Evolutionary conservation across 2,888 invertebrate species (phyloP).

Genomic region (Oscheius myriophilus): DNA sequence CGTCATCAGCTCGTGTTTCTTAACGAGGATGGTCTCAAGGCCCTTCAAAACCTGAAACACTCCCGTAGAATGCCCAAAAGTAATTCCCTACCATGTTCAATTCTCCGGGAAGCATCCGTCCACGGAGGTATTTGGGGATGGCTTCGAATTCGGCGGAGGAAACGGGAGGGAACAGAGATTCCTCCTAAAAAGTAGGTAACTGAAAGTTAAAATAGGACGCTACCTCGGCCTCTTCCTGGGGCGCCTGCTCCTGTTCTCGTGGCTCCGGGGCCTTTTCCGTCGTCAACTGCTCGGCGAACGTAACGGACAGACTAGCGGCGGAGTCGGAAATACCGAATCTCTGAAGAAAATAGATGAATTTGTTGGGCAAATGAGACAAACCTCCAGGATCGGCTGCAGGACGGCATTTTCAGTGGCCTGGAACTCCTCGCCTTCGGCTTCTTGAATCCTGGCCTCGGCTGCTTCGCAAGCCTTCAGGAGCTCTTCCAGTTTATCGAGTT

Average conservation of each 20-base stretch:
- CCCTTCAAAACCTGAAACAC: neutral
- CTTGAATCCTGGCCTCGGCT: too few relatives aligned
- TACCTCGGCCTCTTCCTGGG: constrained; percentile 2
- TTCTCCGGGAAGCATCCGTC: constrained; percentile 12
- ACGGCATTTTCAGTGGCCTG: too few relatives aligned
- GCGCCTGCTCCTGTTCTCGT: constrained; percentile 9
- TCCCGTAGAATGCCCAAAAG: neutral
- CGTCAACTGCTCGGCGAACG: neutral
- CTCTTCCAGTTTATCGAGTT: too few relatives aligned
- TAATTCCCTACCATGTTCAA: constrained; percentile 15
- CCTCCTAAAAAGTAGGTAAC: neutral
- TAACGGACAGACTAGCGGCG: too few relatives aligned
- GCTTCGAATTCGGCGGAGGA: constrained; percentile 7
- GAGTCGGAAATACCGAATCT: too few relatives aligned
- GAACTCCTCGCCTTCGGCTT: too few relatives aligned
- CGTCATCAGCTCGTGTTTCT: neutral
- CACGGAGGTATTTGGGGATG: constrained; percentile 25
- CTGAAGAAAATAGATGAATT: too few relatives aligned
- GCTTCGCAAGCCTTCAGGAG: too few relatives aligned
- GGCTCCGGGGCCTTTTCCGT: constrained; percentile 1
- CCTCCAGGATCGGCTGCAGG: too few relatives aligned
- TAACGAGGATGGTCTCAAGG: neutral
- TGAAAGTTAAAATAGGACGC: neutral
- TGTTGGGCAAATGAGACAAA: too few relatives aligned
- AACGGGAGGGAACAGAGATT: constrained; percentile 6